phyloP scores from a whole-genome alignment of 1,140 invertebrate genomes.

The Ridgeia piscesae region DNA sequence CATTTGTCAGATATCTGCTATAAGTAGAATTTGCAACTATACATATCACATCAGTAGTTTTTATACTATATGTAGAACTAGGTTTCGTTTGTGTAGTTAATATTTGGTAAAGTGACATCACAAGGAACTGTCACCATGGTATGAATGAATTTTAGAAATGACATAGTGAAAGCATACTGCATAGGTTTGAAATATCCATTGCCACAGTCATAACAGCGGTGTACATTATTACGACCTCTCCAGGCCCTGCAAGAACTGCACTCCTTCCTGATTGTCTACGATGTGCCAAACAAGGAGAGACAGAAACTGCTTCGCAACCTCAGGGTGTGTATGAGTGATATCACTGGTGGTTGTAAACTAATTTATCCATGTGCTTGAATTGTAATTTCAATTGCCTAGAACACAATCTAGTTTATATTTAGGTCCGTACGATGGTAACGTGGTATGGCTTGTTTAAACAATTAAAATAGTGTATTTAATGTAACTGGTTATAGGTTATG shows the following conservation, averaged over 20 bases:
- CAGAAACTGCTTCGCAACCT: slow-evolving; percentile 58
- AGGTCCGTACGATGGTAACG: too few species aligned
- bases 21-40: background rate
- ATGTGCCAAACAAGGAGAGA: slow-evolving; percentile 50
- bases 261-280: slow-evolving; percentile 48
- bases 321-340: slow-evolving; percentile 38
- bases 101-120: background rate
- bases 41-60: background rate
- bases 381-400: background rate
- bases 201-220: background rate
- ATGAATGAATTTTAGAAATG: background rate
- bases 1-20: background rate
- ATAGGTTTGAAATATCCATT: background rate
- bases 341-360: background rate
- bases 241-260: slow-evolving; percentile 48
- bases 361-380: background rate
- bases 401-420: background rate
- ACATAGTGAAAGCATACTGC: background rate
- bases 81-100: too few species aligned
- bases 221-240: background rate
- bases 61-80: background rate
- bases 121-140: background rate
- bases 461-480: too few species aligned
- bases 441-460: too few species aligned
- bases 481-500: too few species aligned